Conservation (phyloP, 2,797 vertebrate genomes). For the Atherinosoma microstoma region DNA sequence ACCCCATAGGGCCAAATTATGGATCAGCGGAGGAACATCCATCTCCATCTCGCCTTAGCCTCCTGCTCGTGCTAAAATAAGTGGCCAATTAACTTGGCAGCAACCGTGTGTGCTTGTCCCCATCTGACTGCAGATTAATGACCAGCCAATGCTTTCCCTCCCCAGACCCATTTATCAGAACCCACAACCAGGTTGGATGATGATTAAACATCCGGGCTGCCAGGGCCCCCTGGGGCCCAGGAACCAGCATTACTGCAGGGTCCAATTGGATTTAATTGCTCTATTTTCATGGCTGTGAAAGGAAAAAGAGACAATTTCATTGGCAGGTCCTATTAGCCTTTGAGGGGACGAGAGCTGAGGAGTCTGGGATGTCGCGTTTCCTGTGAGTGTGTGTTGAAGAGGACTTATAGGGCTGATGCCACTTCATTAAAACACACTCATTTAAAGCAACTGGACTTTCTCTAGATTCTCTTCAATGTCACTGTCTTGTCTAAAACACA, state of each 20-base stretch:
- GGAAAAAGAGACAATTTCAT: conserved; percentile 66
- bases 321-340: conserved; percentile 87
- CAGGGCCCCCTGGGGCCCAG: conserved; percentile 78
- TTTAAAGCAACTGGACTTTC: conserved; percentile 70
- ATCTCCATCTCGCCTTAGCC: conserved; percentile 81
- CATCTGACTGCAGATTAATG: conserved; percentile 90
- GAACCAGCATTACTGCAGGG: conserved; percentile 75
- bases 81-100: conserved; percentile 84
- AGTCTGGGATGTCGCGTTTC: conserved; percentile 76
- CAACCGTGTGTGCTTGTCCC: conserved; percentile 89
- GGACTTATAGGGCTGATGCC: conserved; percentile 68
- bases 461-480: conserved; percentile 28
- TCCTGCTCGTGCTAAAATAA: conserved; percentile 81
- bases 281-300: conserved; percentile 69
- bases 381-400: conserved; percentile 62
- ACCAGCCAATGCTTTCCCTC: conserved; percentile 87
- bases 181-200: conserved; percentile 88
- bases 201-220: conserved; percentile 85
- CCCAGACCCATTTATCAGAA: conserved; percentile 93
- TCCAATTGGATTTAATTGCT: conserved; percentile 93
- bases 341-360: conserved; percentile 77
- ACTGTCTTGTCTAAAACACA: conserved; percentile 33
- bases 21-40: conserved; percentile 84
- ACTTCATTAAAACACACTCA: conserved; percentile 86
- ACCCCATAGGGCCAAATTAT: conserved; percentile 76